phyloP scores from a whole-genome alignment of 2,113 vertebrate genomes.

The Leptobrachium ailaonicum region DNA sequence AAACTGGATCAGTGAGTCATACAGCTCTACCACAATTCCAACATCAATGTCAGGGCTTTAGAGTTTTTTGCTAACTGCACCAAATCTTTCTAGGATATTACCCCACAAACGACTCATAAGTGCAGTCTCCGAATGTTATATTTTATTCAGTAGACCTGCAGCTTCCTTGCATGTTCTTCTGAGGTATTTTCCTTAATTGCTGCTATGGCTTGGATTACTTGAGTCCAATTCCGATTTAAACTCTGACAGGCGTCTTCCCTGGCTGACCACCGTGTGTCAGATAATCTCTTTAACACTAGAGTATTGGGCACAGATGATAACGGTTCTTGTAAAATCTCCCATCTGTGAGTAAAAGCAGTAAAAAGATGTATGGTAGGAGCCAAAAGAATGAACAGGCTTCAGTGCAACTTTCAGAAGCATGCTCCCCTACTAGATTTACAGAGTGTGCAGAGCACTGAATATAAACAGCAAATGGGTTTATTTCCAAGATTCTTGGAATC shows the following conservation, averaged over 20 bases:
- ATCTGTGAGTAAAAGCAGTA: background rate
- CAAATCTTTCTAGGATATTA: constrained; percentile 7
- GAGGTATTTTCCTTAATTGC: background rate
- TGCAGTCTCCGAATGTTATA: background rate
- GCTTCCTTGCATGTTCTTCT: background rate
- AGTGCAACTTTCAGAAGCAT: background rate
- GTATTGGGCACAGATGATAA: background rate
- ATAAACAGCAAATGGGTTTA: background rate
- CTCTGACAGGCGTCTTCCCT: background rate
- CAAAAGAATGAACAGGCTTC: background rate
- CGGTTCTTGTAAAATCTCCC: background rate
- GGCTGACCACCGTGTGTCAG: background rate
- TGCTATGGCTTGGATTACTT: constrained; percentile 6
- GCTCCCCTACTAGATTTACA: background rate
- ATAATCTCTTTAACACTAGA: background rate
- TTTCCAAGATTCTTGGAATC: background rate
- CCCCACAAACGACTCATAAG: constrained; percentile 4
- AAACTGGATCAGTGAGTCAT: no score
- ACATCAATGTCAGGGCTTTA: no score
- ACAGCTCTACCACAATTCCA: no score
- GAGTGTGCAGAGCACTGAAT: background rate
- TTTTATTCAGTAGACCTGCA: background rate
- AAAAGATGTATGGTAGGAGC: background rate
- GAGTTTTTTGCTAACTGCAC: background rate
- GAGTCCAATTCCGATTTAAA: background rate